Percentiles rank a stretch among this genome's conserved stretches.
Evolutionary conservation across 2,797 vertebrate genomes (phyloP).

Genomic region (Manis javanica): DNA sequence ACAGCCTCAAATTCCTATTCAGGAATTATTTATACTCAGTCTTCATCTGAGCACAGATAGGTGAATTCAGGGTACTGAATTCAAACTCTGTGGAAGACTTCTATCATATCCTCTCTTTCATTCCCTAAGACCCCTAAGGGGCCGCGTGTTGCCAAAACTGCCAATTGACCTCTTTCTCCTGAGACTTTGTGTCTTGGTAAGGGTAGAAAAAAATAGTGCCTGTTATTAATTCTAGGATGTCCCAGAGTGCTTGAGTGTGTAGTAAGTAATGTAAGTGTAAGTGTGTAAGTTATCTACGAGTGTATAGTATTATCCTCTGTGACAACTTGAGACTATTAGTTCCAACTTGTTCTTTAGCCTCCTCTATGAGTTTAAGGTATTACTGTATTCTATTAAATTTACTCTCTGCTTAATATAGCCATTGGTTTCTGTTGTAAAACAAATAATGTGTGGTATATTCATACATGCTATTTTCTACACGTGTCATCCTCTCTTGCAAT

Average conservation of each 20-base stretch:
- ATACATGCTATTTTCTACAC: background rate
- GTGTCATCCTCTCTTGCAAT: background rate
- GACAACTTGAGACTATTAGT: background rate
- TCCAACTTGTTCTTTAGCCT: background rate
- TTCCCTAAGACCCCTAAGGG: background rate
- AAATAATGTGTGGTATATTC: background rate
- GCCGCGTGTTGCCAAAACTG: background rate
- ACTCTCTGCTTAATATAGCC: background rate
- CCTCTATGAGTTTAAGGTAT: background rate
- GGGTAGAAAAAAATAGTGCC: background rate
- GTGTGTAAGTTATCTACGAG: too few relatives aligned
- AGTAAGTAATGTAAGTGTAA: too few relatives aligned
- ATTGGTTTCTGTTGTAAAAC: background rate
- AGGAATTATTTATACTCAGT: background rate
- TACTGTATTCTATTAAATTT: background rate
- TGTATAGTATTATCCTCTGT: background rate
- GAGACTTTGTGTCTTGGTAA: background rate
- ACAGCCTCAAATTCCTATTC: background rate
- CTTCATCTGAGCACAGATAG: background rate
- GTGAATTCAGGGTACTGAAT: background rate
- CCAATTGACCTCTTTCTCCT: background rate
- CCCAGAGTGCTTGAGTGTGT: background rate
- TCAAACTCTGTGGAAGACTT: background rate
- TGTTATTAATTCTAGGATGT: background rate
- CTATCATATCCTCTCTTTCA: background rate